Conservation (phyloP, 2,888 invertebrate genomes). For the Lithophane leautieri region DNA sequence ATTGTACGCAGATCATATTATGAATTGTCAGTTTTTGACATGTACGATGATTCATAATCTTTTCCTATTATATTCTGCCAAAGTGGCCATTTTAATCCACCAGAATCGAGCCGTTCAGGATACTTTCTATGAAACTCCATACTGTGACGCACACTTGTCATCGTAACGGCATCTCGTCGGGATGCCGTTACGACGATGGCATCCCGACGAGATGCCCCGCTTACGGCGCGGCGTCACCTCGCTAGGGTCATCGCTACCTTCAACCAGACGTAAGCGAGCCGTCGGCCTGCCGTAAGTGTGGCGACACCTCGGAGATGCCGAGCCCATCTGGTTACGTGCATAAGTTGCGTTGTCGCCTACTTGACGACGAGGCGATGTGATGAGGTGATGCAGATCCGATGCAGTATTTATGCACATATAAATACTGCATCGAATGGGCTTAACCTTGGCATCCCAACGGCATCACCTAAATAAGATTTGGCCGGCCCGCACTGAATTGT, state of each 20-base stretch:
- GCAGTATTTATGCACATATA: background rate
- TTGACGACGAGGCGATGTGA: no score
- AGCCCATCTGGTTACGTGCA: background rate
- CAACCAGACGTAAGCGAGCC: background rate
- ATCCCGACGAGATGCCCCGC: no score
- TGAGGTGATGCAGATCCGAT: background rate
- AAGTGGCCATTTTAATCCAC: no score
- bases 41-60: no score
- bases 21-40: no score
- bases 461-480: background rate
- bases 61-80: no score
- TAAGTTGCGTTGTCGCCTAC: background rate
- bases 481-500: background rate
- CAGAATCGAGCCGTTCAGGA: background rate
- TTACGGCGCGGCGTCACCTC: background rate
- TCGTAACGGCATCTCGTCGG: background rate
- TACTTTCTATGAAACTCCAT: background rate
- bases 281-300: background rate
- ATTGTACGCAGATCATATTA: no score
- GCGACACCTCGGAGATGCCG: background rate
- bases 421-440: no score
- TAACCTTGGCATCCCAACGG: no score
- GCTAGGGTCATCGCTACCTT: background rate
- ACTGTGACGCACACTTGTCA: background rate
- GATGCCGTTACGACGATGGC: background rate